Evolutionary conservation across 2,888 invertebrate genomes (phyloP), one percentile per base, ranked within the genome.

Genomic region (Liopterus haemorrhoidalis): DNA sequence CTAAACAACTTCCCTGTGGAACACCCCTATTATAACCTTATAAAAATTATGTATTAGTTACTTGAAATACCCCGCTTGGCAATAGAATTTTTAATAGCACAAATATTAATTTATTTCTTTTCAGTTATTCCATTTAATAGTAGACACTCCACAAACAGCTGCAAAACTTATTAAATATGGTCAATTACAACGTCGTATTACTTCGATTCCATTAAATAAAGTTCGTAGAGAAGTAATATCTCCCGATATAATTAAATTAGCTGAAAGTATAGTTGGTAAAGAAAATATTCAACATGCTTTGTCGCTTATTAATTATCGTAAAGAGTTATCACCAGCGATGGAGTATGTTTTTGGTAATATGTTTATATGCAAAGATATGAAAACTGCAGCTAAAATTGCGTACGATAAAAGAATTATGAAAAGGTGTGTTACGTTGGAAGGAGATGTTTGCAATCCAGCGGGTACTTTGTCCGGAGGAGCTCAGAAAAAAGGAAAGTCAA

Each of bases 391-490:
- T 64, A 76, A 77, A 66, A 80, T 95, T 3, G 82, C 89, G 3
- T 93, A 85, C 68, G 77, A 92, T 66, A 73, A 74, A 8, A 67
- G 70, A 35, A 79, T 89, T 46, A 70, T 71, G 54, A 76, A 75
- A 24, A 79, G 81, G 50, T 79, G 81, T 59, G 90, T 97, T 15
- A 95, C 97, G 1, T 67, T 91, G 3, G 91, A 90, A 54, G 99
- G 97, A 0, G 96, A 97, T 65, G 80, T 86, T 22, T 84, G 86
- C 54, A 92, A 94, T 69, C 94, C 97, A 0, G 73, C 82, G 38
- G 99, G 97, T 56, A 85, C 85, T 5, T 72, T 97, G 22, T 82
- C 89, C 42, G 97, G 97, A 59, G 97, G 97, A 62, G 78, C 86
- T 0, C 62, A 72, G 27, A 72, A 73, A 4, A 76, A 74, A 66